phyloP scores from a whole-genome alignment of 2,797 vertebrate species.

The Strix occidentalis region DNA sequence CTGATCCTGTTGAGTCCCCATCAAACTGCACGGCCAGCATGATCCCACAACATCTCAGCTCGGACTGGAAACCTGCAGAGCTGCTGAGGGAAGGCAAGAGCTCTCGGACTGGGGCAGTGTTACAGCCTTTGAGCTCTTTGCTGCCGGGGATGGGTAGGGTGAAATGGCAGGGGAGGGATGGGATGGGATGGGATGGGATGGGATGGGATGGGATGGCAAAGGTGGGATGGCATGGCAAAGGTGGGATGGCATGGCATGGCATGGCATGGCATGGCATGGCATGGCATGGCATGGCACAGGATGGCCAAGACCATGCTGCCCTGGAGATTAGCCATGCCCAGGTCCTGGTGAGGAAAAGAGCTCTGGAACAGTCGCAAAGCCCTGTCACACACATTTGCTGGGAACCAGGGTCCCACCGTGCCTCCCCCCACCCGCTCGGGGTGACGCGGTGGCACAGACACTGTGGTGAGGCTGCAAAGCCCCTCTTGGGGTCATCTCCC shows the following conservation, averaged over 20 bases:
- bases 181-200: background rate
- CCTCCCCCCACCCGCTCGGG: background rate
- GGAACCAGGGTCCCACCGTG: rapidly evolving
- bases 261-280: too few species aligned
- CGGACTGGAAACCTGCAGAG: rapidly evolving
- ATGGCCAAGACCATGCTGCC: background rate
- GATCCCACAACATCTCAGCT: rapidly evolving
- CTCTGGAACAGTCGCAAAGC: background rate
- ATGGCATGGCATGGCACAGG: background rate
- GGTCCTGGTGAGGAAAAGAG: background rate
- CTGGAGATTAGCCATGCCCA: background rate
- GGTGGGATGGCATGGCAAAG: too few species aligned
- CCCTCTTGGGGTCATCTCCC: background rate
- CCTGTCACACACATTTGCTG: background rate
- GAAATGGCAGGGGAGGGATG: background rate
- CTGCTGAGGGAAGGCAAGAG: background rate
- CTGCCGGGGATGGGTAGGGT: background rate
- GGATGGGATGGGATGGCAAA: background rate
- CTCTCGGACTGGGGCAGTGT: rapidly evolving
- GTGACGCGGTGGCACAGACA: background rate
- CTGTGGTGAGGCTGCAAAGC: background rate
- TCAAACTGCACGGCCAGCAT: rapidly evolving
- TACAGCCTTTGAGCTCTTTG: rapidly evolving
- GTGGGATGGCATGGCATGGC: too few species aligned
- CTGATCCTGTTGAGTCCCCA: background rate